Percentiles rank a stretch among this genome's conserved stretches.
Evolutionary conservation across 2,797 vertebrate genomes (phyloP).

Genomic region (Otus scops): DNA sequence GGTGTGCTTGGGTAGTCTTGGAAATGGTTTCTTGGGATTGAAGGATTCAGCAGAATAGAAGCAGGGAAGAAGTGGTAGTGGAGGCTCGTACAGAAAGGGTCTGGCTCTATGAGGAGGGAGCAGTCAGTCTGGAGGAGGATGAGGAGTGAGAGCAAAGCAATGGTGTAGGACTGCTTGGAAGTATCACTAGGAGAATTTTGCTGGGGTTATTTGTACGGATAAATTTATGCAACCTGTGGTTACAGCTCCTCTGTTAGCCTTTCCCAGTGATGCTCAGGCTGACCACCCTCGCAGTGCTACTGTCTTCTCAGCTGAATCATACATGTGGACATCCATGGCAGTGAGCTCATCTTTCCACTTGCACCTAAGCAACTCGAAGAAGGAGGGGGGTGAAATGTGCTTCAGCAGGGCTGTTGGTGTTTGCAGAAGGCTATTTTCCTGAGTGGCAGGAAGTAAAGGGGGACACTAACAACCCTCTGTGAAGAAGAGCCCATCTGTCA

Average conservation of each 20-base stretch:
- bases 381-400: not conserved
- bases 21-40: not conserved
- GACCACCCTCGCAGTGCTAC: not conserved
- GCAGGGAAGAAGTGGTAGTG: not conserved
- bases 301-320: not conserved
- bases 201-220: not conserved
- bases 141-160: not conserved
- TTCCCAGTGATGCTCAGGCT: not conserved
- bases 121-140: not conserved
- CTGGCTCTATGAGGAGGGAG: not conserved
- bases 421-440: not conserved
- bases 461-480: not conserved
- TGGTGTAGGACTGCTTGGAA: not conserved
- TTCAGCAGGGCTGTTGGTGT: not conserved
- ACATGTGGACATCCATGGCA: rapidly evolving
- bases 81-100: not conserved
- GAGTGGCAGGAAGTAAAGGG: not conserved
- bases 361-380: not conserved
- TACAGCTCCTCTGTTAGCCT: not conserved
- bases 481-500: not conserved
- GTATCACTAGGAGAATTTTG: not conserved
- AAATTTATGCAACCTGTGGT: not conserved
- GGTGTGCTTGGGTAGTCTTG: not conserved
- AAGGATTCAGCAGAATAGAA: not conserved
- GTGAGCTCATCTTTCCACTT: not conserved